These are phyloP conservation scores for Habroteleia sp. DNA, from an alignment of 2,888 invertebrate genomes.

Conservation along the genomic window DNA sequence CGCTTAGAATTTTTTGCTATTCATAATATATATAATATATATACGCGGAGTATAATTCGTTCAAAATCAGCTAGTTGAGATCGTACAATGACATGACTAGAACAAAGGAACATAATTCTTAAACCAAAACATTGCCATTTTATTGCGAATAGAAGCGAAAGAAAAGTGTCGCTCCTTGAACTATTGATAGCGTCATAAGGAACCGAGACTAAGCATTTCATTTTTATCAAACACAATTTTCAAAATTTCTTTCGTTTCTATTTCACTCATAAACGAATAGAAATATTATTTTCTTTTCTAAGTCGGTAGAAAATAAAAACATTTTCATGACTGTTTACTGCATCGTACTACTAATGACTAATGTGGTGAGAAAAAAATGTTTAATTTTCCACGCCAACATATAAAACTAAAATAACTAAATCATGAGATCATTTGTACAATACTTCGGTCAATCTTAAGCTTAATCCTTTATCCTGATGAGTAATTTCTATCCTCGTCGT, in stretches of 20 bases:
- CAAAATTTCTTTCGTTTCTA: conserved; percentile 9
- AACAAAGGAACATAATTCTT: conserved; percentile 75
- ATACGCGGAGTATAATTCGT: conserved; percentile 30
- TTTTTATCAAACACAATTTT: too few species aligned
- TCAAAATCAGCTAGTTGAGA: conserved; percentile 74
- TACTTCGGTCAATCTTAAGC: conserved; percentile 19
- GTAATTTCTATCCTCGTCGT: conserved; percentile 17
- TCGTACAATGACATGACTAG: conserved; percentile 75
- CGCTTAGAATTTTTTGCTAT: conserved; percentile 51
- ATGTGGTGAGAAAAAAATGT: not conserved
- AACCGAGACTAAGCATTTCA: too few species aligned
- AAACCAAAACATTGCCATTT: conserved; percentile 43
- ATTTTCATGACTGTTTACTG: not conserved
- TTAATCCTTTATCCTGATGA: conserved; percentile 20
- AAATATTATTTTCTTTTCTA: too few species aligned
- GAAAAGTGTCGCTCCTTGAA: too few species aligned
- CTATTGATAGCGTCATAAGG: too few species aligned
- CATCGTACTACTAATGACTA: conserved; percentile 29
- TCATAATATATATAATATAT: conserved; percentile 25
- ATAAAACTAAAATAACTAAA: conserved; percentile 19
- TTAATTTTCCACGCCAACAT: too few species aligned
- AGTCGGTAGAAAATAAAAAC: too few species aligned
- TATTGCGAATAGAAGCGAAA: conserved; percentile 11
- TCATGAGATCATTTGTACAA: conserved; percentile 52
- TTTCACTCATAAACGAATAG: not conserved